Base-by-base conservation (phyloP, 1,140 invertebrate genomes). In the Akabosia matsudoensis region DNA sequence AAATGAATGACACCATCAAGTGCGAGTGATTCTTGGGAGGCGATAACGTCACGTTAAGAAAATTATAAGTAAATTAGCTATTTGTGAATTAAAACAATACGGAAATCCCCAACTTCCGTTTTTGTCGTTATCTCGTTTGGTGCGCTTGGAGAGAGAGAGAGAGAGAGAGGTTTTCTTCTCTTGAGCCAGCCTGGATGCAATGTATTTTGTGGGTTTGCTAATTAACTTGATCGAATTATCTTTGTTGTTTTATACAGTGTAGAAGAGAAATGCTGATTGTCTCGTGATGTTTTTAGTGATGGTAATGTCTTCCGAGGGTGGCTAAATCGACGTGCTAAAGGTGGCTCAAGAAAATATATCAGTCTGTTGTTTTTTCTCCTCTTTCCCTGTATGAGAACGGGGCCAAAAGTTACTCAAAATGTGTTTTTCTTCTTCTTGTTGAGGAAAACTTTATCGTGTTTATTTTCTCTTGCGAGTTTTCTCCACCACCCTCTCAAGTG, bases 201-300 rank as follows among this genome's bases (percentile, higher is more conserved):
- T n/a, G n/a, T n/a, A n/a, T n/a, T 56, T 56, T 56, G 54, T 56
- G 54, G 54, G 54, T 56, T 56, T 56, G 24, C 54, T 56, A 56
- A 56, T 56, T 56, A 56, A 56, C 13, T 56, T 56, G 54, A 56
- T 56, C 54, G n/a, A 56, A 22, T 56, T 56, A 56, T 56, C 54
- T 56, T 56, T 56, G 54, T 56, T 56, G 24, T 45, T 45, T 18
- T 45, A 45, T 7, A 22, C 14, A 22, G 22, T 24, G 24, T 56
- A 22, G 54, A 22, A 56, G 54, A 56, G 22, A 16, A 22, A 16
- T 56, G 24, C 3, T 13, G 18, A 45, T n/a, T n/a, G n/a, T n/a
- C n/a, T n/a, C n/a, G n/a, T n/a, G n/a, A n/a, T n/a, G n/a, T n/a
- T n/a, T n/a, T n/a, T n/a, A n/a, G n/a, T n/a, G 37, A 45, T 45